Base-by-base conservation (phyloP, 2,888 invertebrate genomes). In the Pollenia angustigena region DNA sequence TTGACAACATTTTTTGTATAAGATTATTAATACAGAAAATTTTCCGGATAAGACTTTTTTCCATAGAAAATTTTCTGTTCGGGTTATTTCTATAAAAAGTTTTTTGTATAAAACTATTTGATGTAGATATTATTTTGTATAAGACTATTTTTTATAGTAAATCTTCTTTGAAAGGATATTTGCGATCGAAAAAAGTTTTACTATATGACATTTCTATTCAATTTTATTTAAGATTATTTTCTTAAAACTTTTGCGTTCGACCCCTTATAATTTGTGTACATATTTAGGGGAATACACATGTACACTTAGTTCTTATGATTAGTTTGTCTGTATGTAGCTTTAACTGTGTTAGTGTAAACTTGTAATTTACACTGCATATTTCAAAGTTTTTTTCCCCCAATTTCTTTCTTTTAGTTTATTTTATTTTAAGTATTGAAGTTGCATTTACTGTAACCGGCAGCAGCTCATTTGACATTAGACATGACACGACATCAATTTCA, bases 401-500 rank as follows among this genome's bases (percentile, higher is more conserved):
- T 9, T 4, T 18, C 18, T 16, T 54, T 11, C n/a, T 44, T 12
- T n/a, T 40, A 72, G 14, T 62, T 60, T 48, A 69, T 66, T 66
- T 79, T 60, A 11, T 32, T 66, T 60, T 18, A 14, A 80, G 50
- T 16, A 72, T 72, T 76, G 56, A 50, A 81, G 69, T 68, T 68
- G 78, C 78, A 66, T 52, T 46, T 78, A 46, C 56, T 81, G 68
- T 64, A 84, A 81, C 64, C 87, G 81, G 84, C 87, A 84, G 87
- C 84, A 87, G 76, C 87, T 87, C 87, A 81, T 87, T 87, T 87
- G 87, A 87, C 87, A 87, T 84, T 84, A 74, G 87, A 87, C 84
- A 87, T 84, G 87, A 87, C 87, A 87, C 81, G 87, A 84, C 87
- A 87, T 87, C 87, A 84, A 83, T 86, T 86, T 83, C 80, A 86